phyloP scores from a whole-genome alignment of 2,888 invertebrate species.

The Noctua fimbriata region DNA sequence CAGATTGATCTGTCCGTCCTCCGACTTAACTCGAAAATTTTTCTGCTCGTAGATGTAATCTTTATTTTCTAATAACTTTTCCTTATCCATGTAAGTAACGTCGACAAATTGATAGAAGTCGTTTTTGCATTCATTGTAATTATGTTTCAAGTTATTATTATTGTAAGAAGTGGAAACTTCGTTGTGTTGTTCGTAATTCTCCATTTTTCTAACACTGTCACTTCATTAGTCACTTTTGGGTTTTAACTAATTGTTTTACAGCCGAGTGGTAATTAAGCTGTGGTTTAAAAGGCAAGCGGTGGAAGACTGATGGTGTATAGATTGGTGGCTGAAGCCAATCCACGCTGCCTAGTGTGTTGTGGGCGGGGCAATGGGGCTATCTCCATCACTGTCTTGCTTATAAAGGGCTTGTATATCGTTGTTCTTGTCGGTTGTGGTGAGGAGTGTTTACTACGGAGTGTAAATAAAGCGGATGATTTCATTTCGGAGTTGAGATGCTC shows the following conservation, averaged over 20 bases:
- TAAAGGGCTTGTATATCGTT: constrained; percentile 42
- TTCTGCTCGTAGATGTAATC: constrained; percentile 72
- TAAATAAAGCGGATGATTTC: constrained; percentile 88
- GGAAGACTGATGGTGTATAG: constrained; percentile 86
- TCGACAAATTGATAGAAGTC: constrained; percentile 78
- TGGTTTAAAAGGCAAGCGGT: constrained; percentile 81
- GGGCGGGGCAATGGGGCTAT: constrained; percentile 80
- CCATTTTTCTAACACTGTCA: constrained; percentile 77
- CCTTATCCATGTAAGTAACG: constrained; percentile 70
- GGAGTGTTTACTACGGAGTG: constrained; percentile 81
- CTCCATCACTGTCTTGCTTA: constrained; percentile 68
- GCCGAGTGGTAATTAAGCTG: constrained; percentile 78
- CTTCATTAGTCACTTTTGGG: constrained; percentile 75
- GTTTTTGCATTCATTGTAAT: constrained; percentile 79
- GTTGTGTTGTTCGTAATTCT: constrained; percentile 84
- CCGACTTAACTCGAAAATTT: constrained; percentile 77
- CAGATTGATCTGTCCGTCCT: constrained; percentile 73
- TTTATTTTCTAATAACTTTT: constrained; percentile 68
- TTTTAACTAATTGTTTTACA: constrained; percentile 74
- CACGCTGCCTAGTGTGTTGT: constrained; percentile 74
- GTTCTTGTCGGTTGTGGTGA: constrained; percentile 69
- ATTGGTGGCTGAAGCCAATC: constrained; percentile 84
- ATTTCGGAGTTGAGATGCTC: constrained; percentile 80
- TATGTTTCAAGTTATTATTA: constrained; percentile 80
- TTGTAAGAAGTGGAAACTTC: constrained; percentile 84